These are phyloP conservation scores for Excalfactoria chinensis DNA, from an alignment of 2,113 vertebrate genomes.

Conservation along the genomic window DNA sequence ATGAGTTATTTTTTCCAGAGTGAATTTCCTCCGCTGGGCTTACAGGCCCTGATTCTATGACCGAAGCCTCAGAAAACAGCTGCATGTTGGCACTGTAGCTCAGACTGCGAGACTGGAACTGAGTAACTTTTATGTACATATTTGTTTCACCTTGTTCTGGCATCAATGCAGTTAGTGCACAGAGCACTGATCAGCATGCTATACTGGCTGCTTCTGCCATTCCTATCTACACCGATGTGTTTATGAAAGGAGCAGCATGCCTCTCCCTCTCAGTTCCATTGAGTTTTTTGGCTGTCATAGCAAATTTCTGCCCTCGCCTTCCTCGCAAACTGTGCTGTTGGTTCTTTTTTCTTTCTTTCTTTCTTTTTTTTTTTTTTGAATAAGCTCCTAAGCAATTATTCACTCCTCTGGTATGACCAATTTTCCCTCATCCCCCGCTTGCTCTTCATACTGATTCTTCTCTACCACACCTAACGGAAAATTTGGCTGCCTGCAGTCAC, in stretches of 20 bases:
- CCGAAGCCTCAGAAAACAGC: neutral
- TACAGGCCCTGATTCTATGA: neutral
- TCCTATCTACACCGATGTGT: neutral
- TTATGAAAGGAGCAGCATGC: neutral
- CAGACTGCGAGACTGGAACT: neutral
- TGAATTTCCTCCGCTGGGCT: neutral
- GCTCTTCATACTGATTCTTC: neutral
- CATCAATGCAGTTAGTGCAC: neutral
- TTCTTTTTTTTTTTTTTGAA: no score
- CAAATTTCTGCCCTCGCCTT: neutral
- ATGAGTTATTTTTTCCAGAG: neutral
- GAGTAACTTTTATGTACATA: neutral
- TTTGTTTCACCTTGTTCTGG: neutral
- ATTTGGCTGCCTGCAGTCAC: neutral
- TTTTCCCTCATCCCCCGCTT: neutral
- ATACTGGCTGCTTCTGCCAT: neutral
- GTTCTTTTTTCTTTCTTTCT: no score
- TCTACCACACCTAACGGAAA: neutral
- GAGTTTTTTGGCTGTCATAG: constrained; percentile 1
- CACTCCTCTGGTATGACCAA: neutral
- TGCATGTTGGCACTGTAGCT: accelerated
- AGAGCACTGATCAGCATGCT: neutral
- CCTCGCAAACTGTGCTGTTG: neutral
- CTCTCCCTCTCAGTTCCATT: neutral
- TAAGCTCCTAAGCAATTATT: neutral